These are phyloP conservation scores for Xestobium rufovillosum DNA, from an alignment of 2,888 invertebrate species.

Conservation along the genomic window DNA sequence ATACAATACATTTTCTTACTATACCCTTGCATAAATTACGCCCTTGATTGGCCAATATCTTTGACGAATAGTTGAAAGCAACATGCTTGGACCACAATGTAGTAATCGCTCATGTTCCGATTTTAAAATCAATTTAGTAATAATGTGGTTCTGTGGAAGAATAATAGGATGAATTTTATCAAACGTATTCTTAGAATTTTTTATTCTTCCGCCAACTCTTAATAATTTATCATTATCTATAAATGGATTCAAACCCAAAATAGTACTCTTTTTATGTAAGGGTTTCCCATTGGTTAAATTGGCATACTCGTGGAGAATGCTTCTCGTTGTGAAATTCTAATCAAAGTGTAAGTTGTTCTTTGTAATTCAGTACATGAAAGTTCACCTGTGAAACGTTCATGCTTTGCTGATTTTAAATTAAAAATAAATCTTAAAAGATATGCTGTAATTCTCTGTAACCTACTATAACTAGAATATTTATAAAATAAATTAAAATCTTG, in stretches of 20 bases:
- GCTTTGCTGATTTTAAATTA: no score
- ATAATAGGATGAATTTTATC: slow-evolving; percentile 15
- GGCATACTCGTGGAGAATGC: background rate
- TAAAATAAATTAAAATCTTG: no score
- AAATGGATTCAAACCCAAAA: slow-evolving; percentile 14
- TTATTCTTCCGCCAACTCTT: slow-evolving; percentile 13
- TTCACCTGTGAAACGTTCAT: no score
- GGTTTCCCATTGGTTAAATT: slow-evolving; percentile 5
- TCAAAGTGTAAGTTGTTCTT: no score
- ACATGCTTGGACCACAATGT: slow-evolving; percentile 9
- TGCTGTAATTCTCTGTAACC: no score
- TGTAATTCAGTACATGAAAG: no score
- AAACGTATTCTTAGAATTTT: slow-evolving; percentile 5
- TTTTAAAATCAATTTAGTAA: slow-evolving; percentile 9
- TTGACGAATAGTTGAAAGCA: slow-evolving; percentile 9
- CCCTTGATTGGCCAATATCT: slow-evolving; percentile 12
- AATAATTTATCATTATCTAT: slow-evolving; percentile 10
- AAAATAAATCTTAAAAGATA: no score
- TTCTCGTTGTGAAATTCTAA: no score
- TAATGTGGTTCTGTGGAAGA: slow-evolving; percentile 5
- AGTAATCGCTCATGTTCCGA: slow-evolving; percentile 9
- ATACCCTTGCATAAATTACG: slow-evolving; percentile 8
- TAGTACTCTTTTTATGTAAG: background rate
- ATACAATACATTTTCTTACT: slow-evolving; percentile 12
- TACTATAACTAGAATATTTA: no score